A percentile compares a stretch with the other conserved stretches of the same genome.
Evolutionary conservation across 92 coral and sea anemone genomes (phyloP).

Genomic region (Siderastrea siderea): DNA sequence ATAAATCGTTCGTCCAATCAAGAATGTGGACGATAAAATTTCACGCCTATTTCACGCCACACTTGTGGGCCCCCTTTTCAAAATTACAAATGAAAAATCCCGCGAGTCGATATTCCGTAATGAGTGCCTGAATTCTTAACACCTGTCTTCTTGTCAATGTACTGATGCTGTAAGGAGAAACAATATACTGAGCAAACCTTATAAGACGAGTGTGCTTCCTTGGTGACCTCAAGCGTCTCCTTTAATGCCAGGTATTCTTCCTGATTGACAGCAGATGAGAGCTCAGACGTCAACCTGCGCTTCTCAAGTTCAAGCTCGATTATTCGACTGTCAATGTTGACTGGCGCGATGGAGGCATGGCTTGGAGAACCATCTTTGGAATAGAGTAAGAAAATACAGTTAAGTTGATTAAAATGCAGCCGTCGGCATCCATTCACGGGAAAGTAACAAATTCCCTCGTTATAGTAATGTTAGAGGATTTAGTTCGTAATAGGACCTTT

Average conservation of each 20-base stretch:
- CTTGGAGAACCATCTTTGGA: slow-evolving; percentile 9
- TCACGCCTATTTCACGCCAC: no score
- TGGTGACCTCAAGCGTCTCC: slow-evolving; percentile 70
- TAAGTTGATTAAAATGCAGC: no score
- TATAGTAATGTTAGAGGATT: no score
- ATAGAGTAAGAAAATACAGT: not conserved
- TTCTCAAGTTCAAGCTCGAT: slow-evolving; percentile 83
- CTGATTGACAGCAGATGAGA: slow-evolving; percentile 69
- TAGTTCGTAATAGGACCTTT: no score
- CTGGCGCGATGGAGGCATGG: slow-evolving; percentile 17
- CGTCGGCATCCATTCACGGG: no score
- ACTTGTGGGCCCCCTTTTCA: no score
- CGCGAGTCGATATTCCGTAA: no score
- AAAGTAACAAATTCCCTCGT: no score
- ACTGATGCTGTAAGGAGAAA: not conserved
- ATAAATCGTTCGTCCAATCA: no score
- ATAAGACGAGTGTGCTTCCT: slow-evolving; percentile 72
- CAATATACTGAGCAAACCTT: slow-evolving; percentile 47
- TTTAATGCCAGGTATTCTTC: slow-evolving; percentile 66
- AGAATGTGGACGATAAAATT: no score
- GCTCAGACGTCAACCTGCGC: slow-evolving; percentile 56
- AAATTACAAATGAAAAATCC: no score
- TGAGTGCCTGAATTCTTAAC: no score
- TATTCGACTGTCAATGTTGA: slow-evolving; percentile 76
- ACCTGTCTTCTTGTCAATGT: not conserved